Evolutionary conservation across 2,797 vertebrate genomes (phyloP).

Genomic region (Thunnus albacares): DNA sequence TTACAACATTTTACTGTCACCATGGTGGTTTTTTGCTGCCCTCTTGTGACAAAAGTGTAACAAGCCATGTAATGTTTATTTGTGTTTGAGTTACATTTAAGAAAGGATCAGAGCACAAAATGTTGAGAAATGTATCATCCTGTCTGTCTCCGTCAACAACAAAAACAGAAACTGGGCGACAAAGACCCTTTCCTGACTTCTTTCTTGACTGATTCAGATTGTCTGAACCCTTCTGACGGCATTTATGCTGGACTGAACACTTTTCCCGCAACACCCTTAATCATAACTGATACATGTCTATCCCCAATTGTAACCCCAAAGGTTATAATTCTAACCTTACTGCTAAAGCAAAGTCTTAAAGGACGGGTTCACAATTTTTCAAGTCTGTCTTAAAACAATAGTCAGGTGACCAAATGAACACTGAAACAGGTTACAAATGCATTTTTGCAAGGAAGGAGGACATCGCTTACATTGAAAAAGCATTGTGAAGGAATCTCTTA

Average conservation of each 20-base stretch:
- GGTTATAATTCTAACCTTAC: not conserved
- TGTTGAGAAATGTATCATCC: not conserved
- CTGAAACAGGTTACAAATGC: too few species aligned
- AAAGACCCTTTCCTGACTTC: not conserved
- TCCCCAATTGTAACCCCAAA: too few species aligned
- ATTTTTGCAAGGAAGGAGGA: too few species aligned
- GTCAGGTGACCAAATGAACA: too few species aligned
- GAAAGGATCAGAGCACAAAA: not conserved
- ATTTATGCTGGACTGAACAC: too few species aligned
- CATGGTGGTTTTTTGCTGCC: slow-evolving; percentile 60
- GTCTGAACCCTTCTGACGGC: too few species aligned
- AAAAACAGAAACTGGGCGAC: not conserved
- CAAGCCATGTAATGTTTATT: not conserved
- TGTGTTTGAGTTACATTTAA: not conserved
- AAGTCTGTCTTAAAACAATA: too few species aligned
- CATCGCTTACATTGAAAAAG: too few species aligned
- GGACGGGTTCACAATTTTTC: too few species aligned
- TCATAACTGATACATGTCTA: not conserved
- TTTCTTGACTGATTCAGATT: too few species aligned
- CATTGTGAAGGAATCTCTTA: too few species aligned
- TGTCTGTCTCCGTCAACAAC: not conserved
- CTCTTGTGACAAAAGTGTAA: slow-evolving; percentile 50
- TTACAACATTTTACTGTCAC: not conserved
- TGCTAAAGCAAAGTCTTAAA: not conserved
- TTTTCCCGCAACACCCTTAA: not conserved